phyloP scores from a whole-genome alignment of 2,888 invertebrate species.

The Elegia similella region DNA sequence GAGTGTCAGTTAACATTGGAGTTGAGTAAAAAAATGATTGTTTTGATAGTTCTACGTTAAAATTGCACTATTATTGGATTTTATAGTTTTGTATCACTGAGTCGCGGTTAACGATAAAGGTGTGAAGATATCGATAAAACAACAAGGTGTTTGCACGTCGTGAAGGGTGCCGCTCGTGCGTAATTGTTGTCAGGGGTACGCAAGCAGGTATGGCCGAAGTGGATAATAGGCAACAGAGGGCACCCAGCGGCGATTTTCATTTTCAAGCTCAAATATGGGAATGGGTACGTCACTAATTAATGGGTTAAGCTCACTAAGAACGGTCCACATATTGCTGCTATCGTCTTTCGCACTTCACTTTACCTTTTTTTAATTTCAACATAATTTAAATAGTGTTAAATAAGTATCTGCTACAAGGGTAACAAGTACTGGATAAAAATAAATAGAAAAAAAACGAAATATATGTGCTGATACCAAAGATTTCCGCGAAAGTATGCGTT shows the following conservation, averaged over 20 bases:
- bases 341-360: no score
- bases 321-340: no score
- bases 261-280: no score
- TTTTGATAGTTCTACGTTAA: neutral
- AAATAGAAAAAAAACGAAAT: neutral
- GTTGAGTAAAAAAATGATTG: neutral
- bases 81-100: slow-evolving; percentile 8
- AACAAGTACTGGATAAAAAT: neutral
- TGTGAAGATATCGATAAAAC: slow-evolving; percentile 75
- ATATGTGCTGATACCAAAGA: neutral
- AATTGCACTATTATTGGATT: neutral
- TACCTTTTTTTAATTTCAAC: neutral
- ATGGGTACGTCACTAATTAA: no score
- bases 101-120: slow-evolving; percentile 33
- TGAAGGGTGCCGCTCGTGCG: slow-evolving; percentile 15
- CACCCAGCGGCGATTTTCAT: no score
- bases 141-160: slow-evolving; percentile 46
- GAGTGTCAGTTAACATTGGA: neutral
- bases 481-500: neutral
- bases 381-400: neutral
- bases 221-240: no score
- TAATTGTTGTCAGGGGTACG: neutral
- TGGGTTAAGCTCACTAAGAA: no score
- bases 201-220: no score
- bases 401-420: no score